A percentile compares a stretch with the other conserved stretches of the same genome.
phyloP scores from a whole-genome alignment of 2,797 vertebrate species.

The Trachops cirrhosus region DNA sequence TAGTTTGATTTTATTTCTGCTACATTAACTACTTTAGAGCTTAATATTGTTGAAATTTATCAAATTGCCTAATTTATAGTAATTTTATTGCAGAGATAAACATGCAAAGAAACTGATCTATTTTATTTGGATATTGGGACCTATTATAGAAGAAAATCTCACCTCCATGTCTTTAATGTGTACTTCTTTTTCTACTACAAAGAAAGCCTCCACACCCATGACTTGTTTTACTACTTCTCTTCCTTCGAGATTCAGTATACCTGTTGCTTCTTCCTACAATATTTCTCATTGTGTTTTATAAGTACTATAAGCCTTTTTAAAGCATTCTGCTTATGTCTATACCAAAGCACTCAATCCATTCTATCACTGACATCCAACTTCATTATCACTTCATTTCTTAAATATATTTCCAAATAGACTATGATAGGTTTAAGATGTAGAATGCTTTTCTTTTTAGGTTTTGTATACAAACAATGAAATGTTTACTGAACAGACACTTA shows the following conservation, averaged over 20 bases:
- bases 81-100: background rate
- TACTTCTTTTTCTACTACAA: background rate
- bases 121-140: background rate
- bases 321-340: background rate
- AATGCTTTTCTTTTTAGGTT: background rate
- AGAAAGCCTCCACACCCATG: background rate
- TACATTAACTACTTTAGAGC: background rate
- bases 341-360: background rate
- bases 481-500: background rate
- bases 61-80: background rate
- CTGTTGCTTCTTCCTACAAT: background rate
- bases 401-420: background rate
- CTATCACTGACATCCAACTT: background rate
- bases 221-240: background rate
- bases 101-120: background rate
- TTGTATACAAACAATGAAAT: background rate
- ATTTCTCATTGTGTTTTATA: background rate
- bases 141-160: background rate
- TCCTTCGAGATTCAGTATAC: background rate
- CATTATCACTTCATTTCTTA: background rate
- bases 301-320: background rate
- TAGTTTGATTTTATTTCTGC: background rate
- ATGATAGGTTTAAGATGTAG: background rate
- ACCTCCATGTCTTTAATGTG: fast-evolving
- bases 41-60: background rate